phyloP scores from a whole-genome alignment of 2,888 invertebrate species.

The Hemicrepidius hirtus region DNA sequence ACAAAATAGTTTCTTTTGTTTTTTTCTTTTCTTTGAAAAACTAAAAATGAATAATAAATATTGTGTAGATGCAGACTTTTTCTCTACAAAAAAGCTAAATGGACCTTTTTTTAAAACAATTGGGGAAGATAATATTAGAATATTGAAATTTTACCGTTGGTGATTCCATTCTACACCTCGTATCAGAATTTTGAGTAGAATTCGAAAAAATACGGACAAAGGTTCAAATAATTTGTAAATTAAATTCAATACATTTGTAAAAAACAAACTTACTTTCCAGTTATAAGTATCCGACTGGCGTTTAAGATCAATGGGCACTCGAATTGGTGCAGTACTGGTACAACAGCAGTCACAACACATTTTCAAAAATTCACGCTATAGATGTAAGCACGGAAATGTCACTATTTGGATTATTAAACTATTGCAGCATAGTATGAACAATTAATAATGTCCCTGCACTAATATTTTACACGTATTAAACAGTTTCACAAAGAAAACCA shows the following conservation, averaged over 20 bases:
- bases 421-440: background rate
- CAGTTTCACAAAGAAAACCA: conserved; percentile 31
- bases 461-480: conserved; percentile 21
- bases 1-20: too few species aligned
- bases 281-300: conserved; percentile 86
- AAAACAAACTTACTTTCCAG: conserved; percentile 64
- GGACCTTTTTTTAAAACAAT: too few species aligned
- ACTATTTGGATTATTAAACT: background rate
- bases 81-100: too few species aligned
- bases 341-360: conserved; percentile 79
- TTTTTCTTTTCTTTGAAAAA: too few species aligned
- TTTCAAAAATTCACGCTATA: conserved; percentile 10
- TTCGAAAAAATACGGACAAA: too few species aligned
- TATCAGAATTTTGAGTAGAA: too few species aligned
- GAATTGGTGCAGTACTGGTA: conserved; percentile 80
- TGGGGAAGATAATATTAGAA: too few species aligned
- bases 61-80: too few species aligned
- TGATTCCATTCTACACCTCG: too few species aligned
- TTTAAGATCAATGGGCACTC: conserved; percentile 84
- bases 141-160: too few species aligned
- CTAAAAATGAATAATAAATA: too few species aligned
- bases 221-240: too few species aligned
- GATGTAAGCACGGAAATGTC: background rate
- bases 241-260: background rate
- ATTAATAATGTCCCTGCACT: background rate